phyloP scores from a whole-genome alignment of 92 coral and sea anemone genomes.

The Epizoanthus stellaris region DNA sequence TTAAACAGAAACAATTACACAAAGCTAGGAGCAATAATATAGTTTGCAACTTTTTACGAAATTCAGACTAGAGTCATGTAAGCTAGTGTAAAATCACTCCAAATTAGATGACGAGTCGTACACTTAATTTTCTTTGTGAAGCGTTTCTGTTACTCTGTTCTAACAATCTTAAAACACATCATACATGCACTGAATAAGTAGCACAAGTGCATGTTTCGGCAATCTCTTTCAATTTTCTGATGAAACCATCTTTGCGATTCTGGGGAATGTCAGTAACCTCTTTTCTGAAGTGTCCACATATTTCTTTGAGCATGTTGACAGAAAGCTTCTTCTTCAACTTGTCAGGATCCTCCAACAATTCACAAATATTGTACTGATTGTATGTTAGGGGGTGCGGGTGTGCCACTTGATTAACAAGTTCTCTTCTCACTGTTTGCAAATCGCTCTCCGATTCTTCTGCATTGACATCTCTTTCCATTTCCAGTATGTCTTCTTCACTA shows the following conservation, averaged over 20 bases:
- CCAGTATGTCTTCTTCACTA: slow-evolving; percentile 32
- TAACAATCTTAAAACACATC: too few species aligned
- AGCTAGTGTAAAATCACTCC: too few species aligned
- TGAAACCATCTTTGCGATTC: slow-evolving; percentile 46
- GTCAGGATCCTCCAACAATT: slow-evolving; percentile 22
- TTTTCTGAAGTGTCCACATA: slow-evolving; percentile 49
- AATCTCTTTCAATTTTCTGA: slow-evolving; percentile 21
- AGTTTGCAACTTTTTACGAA: too few species aligned
- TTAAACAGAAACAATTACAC: too few species aligned
- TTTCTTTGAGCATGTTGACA: slow-evolving; percentile 56
- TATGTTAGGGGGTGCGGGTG: slow-evolving; percentile 42
- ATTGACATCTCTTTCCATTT: slow-evolving; percentile 33
- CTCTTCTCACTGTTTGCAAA: neutral
- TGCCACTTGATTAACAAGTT: slow-evolving; percentile 14
- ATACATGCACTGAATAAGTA: too few species aligned
- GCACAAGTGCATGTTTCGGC: slow-evolving; percentile 17
- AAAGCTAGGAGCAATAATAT: too few species aligned
- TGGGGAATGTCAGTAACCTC: slow-evolving; percentile 41
- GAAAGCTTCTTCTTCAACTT: slow-evolving; percentile 33
- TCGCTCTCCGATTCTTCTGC: slow-evolving; percentile 49
- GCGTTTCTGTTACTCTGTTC: too few species aligned
- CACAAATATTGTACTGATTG: slow-evolving; percentile 40
- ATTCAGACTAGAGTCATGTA: too few species aligned
- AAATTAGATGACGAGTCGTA: too few species aligned
- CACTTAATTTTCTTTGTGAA: too few species aligned